A percentile compares a stretch with the other conserved stretches of the same genome.
Evolutionary conservation across 2,113 vertebrate species (phyloP).

Genomic region (Psophia crepitans): DNA sequence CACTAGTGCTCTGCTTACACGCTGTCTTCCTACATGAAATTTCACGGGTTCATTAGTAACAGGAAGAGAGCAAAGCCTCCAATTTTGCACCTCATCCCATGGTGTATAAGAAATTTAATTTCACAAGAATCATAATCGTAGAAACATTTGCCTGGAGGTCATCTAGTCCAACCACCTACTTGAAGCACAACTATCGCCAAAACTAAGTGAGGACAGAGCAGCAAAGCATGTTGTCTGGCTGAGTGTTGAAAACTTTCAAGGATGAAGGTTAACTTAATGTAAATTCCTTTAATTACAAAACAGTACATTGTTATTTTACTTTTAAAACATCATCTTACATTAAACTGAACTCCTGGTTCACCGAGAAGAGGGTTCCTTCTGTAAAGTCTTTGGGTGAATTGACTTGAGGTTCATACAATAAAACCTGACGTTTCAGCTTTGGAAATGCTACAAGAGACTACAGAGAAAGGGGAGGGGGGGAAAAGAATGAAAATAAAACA

Average conservation of each 20-base stretch:
- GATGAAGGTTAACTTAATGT: not conserved
- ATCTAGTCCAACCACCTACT: not conserved
- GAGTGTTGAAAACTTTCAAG: not conserved
- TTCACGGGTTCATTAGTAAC: not conserved
- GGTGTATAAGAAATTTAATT: not conserved
- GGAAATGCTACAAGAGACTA: slow-evolving; percentile 99
- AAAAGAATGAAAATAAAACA: slow-evolving; percentile 56
- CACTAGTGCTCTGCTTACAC: not conserved
- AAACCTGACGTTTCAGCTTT: slow-evolving; percentile 97
- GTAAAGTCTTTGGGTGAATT: slow-evolving; percentile 99
- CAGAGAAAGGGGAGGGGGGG: slow-evolving; percentile 19
- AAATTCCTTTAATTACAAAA: not conserved
- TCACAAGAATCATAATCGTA: not conserved
- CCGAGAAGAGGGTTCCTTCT: slow-evolving; percentile 96
- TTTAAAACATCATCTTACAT: slow-evolving; percentile 84
- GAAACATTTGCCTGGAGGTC: not conserved
- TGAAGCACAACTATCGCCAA: not conserved
- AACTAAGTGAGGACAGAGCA: not conserved
- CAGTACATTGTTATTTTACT: not conserved
- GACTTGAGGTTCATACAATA: slow-evolving; percentile 95
- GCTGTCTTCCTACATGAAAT: not conserved
- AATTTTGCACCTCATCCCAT: not conserved
- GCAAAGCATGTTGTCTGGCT: not conserved
- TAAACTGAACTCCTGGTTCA: slow-evolving; percentile 99
- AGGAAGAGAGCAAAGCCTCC: not conserved